Conservation (phyloP, 1,140 invertebrate species). For the Panulirus ornatus region DNA sequence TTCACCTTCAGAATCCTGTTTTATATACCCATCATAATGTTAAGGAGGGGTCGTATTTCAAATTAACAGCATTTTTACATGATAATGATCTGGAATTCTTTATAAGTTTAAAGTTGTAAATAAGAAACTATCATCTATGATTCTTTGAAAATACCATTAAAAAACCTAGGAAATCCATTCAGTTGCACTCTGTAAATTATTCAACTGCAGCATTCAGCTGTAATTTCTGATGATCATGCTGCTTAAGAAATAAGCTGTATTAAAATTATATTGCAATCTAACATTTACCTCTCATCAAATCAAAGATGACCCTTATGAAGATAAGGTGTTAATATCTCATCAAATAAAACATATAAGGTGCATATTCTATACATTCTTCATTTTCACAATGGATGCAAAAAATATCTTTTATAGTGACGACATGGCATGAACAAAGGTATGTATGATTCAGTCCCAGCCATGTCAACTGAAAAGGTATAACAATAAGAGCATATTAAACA, state of each 20-base stretch:
- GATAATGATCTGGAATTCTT: neutral
- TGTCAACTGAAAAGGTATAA: no score
- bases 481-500: no score
- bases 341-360: no score
- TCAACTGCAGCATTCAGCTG: neutral
- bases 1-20: neutral
- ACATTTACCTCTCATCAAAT: neutral
- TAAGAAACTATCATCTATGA: neutral
- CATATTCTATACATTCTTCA: no score
- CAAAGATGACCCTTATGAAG: no score
- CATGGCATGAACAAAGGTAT: no score
- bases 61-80: neutral
- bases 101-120: neutral
- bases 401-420: no score
- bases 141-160: neutral
- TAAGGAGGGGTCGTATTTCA: neutral
- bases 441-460: no score
- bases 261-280: neutral
- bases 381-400: no score
- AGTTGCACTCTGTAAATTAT: neutral
- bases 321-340: no score
- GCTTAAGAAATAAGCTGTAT: neutral
- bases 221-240: neutral
- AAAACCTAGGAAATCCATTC: neutral
- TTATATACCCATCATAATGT: neutral